Conservation (phyloP, 2,888 invertebrate genomes). For the Andricus curvator region DNA sequence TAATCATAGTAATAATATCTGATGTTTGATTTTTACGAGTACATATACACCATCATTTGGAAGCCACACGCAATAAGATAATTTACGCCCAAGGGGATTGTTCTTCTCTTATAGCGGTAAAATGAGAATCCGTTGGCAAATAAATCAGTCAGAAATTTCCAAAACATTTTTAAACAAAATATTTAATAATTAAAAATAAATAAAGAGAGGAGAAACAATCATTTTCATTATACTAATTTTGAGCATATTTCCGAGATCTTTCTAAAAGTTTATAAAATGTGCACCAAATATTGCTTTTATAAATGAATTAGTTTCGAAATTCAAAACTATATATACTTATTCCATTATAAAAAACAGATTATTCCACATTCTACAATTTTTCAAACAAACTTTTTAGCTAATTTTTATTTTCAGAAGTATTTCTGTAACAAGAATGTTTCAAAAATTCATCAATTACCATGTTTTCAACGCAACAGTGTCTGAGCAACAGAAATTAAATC, state of each 20-base stretch:
- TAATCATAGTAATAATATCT: not conserved
- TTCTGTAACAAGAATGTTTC: not conserved
- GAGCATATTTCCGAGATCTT: not conserved
- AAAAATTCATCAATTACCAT: not conserved
- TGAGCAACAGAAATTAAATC: constrained; percentile 34
- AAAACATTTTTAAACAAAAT: not conserved
- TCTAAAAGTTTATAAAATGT: too few species aligned
- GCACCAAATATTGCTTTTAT: too few species aligned
- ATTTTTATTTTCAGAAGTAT: not conserved
- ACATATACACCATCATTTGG: not conserved
- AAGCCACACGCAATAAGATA: constrained; percentile 8
- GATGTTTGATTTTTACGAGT: not conserved
- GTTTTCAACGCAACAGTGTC: constrained; percentile 20
- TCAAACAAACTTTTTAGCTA: too few species aligned
- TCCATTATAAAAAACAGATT: too few species aligned
- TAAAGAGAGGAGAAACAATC: not conserved
- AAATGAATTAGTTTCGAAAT: too few species aligned
- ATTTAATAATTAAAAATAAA: not conserved
- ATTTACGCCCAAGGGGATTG: constrained; percentile 8
- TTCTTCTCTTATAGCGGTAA: not conserved
- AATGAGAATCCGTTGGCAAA: constrained; percentile 6
- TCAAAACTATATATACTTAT: too few species aligned
- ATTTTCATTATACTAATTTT: not conserved
- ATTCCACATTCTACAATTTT: too few species aligned
- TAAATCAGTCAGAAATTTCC: not conserved